phyloP scores from a whole-genome alignment of 2,888 invertebrate species.

The Gordius sp. region DNA sequence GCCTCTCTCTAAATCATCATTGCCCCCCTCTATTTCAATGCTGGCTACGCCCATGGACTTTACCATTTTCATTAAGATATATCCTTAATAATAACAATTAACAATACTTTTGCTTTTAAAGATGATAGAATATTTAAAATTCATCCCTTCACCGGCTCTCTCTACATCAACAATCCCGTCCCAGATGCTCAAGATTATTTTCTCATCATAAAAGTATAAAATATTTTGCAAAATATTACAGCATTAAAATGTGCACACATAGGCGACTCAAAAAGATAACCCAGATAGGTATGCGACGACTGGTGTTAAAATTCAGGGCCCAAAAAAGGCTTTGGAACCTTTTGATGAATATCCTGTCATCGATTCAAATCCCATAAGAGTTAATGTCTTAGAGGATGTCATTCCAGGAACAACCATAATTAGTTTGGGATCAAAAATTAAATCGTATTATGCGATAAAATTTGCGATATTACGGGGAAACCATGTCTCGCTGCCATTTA shows the following conservation, averaged over 20 bases:
- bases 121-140: constrained; percentile 1
- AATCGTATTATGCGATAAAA: background rate
- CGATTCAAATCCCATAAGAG: background rate
- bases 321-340: background rate
- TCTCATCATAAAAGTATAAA: background rate
- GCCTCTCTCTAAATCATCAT: no score
- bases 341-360: no score
- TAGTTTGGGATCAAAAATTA: background rate
- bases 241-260: no score
- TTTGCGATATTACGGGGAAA: background rate
- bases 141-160: background rate
- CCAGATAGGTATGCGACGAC: constrained; percentile 3
- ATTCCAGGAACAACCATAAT: background rate
- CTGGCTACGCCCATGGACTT: no score
- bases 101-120: no score
- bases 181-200: background rate
- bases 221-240: no score
- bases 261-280: constrained; percentile 9
- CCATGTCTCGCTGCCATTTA: background rate
- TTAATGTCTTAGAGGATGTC: background rate
- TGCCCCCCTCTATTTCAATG: no score
- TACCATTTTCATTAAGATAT: no score
- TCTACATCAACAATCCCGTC: background rate
- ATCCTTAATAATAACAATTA: constrained; percentile 8
- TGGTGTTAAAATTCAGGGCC: background rate